These are phyloP conservation scores for Aphelenchoides besseyi DNA, from an alignment of 1,140 invertebrate genomes.

Conservation along the genomic window DNA sequence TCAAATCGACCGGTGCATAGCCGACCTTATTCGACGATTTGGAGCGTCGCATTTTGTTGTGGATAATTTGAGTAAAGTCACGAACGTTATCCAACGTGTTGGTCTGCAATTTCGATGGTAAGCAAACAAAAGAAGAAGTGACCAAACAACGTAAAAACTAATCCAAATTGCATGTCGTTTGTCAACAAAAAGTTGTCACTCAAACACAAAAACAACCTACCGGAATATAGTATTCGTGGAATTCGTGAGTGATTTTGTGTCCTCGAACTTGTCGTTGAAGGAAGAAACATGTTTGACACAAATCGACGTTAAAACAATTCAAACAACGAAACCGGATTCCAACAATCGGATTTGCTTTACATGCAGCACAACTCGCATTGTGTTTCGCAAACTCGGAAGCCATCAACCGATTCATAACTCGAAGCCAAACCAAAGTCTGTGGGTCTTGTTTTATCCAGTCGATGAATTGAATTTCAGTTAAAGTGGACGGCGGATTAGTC, in stretches of 20 bases:
- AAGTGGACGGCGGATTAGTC: conserved; percentile 59
- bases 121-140: conserved; percentile 1
- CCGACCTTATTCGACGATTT: conserved; percentile 68
- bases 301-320: conserved; percentile 98
- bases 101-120: conserved; percentile 69
- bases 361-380: conserved; percentile 93
- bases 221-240: conserved; percentile 98
- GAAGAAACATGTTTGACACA: conserved; percentile 99
- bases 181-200: conserved; percentile 7
- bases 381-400: conserved; percentile 89
- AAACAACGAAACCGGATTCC: conserved; percentile 95
- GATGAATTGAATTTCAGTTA: conserved; percentile 65
- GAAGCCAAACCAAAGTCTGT: conserved; percentile 75
- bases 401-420: conserved; percentile 87
- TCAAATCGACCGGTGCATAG: conserved; percentile 78
- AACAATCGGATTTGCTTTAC: conserved; percentile 94
- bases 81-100: conserved; percentile 95
- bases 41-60: conserved; percentile 84
- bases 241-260: conserved; percentile 95
- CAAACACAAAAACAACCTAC: conserved; percentile 68
- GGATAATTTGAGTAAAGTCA: conserved; percentile 92
- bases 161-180: background rate
- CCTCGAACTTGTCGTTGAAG: conserved; percentile 89
- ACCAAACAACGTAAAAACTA: background rate
- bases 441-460: conserved; percentile 74